These are phyloP conservation scores for Teleopsis dalmanni DNA, from an alignment of 1,140 invertebrate genomes.

Conservation along the genomic window DNA sequence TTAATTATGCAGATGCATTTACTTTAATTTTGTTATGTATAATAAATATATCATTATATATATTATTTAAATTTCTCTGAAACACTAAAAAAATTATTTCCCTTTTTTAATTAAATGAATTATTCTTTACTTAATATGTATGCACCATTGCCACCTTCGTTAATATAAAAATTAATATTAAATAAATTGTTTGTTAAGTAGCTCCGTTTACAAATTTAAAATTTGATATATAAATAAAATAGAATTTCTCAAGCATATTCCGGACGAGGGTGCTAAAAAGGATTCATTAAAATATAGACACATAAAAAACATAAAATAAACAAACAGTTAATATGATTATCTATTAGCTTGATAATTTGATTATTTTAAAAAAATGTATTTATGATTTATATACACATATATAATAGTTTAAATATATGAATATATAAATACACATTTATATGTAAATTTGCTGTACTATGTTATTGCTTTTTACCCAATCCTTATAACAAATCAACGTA, in stretches of 20 bases:
- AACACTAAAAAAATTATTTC: too few relatives aligned
- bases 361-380: neutral
- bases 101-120: neutral
- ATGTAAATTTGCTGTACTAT: neutral
- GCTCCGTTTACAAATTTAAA: constrained; percentile 2
- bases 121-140: constrained; percentile 12
- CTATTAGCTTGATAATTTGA: too few relatives aligned
- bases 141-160: constrained; percentile 42
- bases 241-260: constrained; percentile 45
- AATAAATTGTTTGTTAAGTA: constrained; percentile 11
- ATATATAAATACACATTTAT: neutral
- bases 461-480: neutral
- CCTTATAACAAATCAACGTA: too few relatives aligned
- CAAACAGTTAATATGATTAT: too few relatives aligned
- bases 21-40: too few relatives aligned
- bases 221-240: constrained; percentile 24
- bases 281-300: too few relatives aligned
- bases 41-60: too few relatives aligned
- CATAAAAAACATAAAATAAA: too few relatives aligned
- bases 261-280: constrained; percentile 33
- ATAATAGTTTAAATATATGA: neutral
- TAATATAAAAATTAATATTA: constrained; percentile 16
- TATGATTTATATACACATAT: neutral
- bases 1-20: too few relatives aligned
- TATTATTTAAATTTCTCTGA: too few relatives aligned